A percentile compares a stretch with the other conserved stretches of the same genome.
Evolutionary conservation across 2,113 vertebrate genomes (phyloP).

Genomic region (Solea solea): DNA sequence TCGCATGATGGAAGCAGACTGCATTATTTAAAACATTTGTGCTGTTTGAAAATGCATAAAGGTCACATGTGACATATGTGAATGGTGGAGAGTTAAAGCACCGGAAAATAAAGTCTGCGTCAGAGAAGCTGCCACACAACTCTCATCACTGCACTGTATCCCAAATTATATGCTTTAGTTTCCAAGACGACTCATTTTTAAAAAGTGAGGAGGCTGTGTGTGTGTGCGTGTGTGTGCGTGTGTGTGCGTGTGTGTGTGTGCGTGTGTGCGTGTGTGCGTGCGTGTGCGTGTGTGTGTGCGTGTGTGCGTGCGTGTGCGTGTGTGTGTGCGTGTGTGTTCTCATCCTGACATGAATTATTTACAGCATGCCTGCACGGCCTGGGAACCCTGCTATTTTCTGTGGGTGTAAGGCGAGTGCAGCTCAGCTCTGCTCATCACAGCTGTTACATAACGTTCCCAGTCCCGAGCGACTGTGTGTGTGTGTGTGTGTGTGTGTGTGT

Average conservation of each 20-base stretch:
- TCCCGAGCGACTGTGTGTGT: constrained; percentile 46
- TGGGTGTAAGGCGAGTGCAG: constrained; percentile 59
- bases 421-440: constrained; percentile 53
- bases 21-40: background rate
- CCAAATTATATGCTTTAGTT: constrained; percentile 60
- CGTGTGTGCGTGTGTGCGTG: background rate
- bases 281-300: background rate
- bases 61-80: background rate
- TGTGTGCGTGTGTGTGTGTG: background rate
- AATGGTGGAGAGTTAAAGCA: background rate
- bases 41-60: background rate
- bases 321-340: background rate
- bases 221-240: background rate
- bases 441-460: constrained; percentile 57
- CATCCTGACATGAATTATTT: constrained; percentile 61
- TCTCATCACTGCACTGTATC: constrained; percentile 13
- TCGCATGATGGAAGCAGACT: background rate
- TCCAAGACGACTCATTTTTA: constrained; percentile 53
- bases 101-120: background rate
- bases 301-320: background rate
- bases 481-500: constrained; percentile 15
- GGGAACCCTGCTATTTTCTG: constrained; percentile 64
- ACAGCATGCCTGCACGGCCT: constrained; percentile 56
- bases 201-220: constrained; percentile 17
- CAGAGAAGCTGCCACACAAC: constrained; percentile 11